Conservation (phyloP, 2,888 invertebrate species). For the Ornithoptera alexandrae region DNA sequence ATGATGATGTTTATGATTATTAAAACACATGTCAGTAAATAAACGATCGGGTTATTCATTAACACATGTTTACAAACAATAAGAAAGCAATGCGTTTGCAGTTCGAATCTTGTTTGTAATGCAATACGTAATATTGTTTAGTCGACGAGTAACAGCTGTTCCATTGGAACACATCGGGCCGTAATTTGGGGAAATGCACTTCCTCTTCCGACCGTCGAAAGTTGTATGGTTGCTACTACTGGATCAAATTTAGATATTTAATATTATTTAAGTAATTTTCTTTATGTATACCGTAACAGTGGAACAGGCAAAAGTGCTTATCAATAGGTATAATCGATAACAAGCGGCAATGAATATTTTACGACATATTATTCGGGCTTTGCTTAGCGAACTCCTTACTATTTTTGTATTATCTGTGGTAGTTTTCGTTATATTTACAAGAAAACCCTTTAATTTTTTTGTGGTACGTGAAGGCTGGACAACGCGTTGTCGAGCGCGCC, state of each 20-base stretch:
- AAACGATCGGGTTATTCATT: constrained; percentile 19
- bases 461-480: constrained; percentile 59
- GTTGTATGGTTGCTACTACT: constrained; percentile 24
- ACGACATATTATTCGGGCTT: background rate
- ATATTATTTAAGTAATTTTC: background rate
- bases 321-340: background rate
- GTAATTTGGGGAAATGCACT: constrained; percentile 20
- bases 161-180: constrained; percentile 5
- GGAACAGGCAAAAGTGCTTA: background rate
- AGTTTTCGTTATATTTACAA: too few species aligned
- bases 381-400: too few species aligned
- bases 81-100: constrained; percentile 12
- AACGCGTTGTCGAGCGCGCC: constrained; percentile 74
- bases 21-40: constrained; percentile 17
- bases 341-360: background rate
- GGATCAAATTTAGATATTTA: constrained; percentile 8
- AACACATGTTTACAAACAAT: constrained; percentile 25
- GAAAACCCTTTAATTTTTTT: background rate
- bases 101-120: constrained; percentile 18
- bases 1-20: background rate
- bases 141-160: constrained; percentile 22
- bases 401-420: too few species aligned
- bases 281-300: background rate
- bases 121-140: constrained; percentile 23
- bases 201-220: constrained; percentile 17